Conservation (phyloP, 2,797 vertebrate genomes). For the Hephaestus fuliginosus region DNA sequence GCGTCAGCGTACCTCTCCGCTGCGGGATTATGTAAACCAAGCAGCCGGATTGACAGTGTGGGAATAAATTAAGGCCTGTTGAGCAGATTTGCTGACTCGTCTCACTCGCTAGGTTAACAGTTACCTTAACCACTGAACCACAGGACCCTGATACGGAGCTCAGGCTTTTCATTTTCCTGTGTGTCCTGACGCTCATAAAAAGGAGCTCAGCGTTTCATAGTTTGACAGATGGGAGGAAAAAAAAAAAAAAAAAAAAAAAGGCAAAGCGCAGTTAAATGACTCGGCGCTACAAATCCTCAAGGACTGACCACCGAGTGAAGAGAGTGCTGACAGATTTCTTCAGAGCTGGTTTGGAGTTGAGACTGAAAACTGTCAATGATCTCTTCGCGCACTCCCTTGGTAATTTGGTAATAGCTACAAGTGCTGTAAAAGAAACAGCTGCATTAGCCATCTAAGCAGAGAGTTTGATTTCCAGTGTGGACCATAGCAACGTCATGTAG, state of each 20-base stretch:
- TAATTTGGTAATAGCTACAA: constrained; percentile 35
- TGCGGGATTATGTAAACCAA: constrained; percentile 68
- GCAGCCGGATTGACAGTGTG: constrained; percentile 45
- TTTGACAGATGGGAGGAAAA: constrained; percentile 11
- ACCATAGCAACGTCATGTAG: background rate
- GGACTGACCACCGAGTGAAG: constrained; percentile 41
- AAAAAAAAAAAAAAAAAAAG: background rate
- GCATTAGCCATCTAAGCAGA: constrained; percentile 16
- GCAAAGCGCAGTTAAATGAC: background rate
- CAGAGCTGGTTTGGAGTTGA: constrained; percentile 9
- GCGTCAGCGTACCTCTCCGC: constrained; percentile 13
- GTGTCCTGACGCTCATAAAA: constrained; percentile 26
- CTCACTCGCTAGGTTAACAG: constrained; percentile 21
- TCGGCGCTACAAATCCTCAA: constrained; percentile 9
- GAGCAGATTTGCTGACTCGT: constrained; percentile 58
- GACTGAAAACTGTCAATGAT: constrained; percentile 22
- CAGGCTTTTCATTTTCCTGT: constrained; percentile 24
- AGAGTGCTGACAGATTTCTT: constrained; percentile 46
- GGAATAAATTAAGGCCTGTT: constrained; percentile 32
- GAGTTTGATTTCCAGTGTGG: background rate
- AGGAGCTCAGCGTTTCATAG: constrained; percentile 37
- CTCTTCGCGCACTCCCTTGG: constrained; percentile 49
- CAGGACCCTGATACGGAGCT: constrained; percentile 42
- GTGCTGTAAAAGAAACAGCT: constrained; percentile 25
- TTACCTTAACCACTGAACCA: constrained; percentile 39